phyloP scores from a whole-genome alignment of 2,888 invertebrate species.

The Entomobrya multifasciata region DNA sequence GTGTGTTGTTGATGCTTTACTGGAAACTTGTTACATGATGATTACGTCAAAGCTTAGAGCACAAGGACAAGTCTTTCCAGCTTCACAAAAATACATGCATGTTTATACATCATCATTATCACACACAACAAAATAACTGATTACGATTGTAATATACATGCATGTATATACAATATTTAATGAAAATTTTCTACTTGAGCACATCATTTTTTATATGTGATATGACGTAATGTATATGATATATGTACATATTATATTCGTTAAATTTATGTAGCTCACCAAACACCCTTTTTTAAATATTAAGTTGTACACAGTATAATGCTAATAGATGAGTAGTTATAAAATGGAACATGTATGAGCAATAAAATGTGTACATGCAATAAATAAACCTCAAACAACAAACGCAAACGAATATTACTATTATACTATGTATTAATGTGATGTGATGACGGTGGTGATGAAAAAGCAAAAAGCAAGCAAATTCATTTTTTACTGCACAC shows the following conservation, averaged over 20 bases:
- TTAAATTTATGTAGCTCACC: too few relatives aligned
- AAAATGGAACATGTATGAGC: background rate
- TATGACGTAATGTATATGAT: too few relatives aligned
- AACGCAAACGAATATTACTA: background rate
- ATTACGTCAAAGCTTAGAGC: constrained; percentile 18
- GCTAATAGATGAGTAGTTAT: too few relatives aligned
- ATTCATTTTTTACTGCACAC: constrained; percentile 36
- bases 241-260: too few relatives aligned
- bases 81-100: background rate
- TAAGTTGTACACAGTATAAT: too few relatives aligned
- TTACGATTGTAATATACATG: too few relatives aligned
- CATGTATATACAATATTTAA: too few relatives aligned
- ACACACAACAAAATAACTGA: too few relatives aligned
- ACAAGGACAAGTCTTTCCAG: constrained; percentile 22
- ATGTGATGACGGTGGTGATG: background rate
- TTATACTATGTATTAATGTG: background rate
- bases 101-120: too few relatives aligned
- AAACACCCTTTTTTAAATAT: too few relatives aligned
- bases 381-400: constrained; percentile 4
- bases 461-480: constrained; percentile 34
- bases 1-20: background rate
- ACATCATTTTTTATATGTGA: too few relatives aligned
- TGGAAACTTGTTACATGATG: constrained; percentile 13
- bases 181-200: too few relatives aligned
- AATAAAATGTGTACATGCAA: constrained; percentile 10